Conservation (phyloP, 2,797 vertebrate species). For the Clarias laeviceps region DNA sequence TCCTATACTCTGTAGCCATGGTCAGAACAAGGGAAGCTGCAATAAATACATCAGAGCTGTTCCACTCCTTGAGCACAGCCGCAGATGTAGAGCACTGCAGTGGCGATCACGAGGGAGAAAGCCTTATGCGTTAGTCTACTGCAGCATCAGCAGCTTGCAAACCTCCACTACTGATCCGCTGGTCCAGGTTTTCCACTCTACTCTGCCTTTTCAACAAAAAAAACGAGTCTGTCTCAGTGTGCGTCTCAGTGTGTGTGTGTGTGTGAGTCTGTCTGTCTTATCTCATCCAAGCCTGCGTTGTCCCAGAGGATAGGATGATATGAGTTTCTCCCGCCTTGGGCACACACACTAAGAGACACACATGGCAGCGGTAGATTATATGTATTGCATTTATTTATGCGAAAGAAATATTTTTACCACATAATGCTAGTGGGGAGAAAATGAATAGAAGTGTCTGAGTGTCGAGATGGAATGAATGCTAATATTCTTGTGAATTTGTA, state of each 20-base stretch:
- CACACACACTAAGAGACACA: constrained; percentile 13
- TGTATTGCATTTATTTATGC: constrained; percentile 32
- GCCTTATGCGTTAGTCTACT: constrained; percentile 12
- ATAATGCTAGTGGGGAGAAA: constrained; percentile 2
- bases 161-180: constrained; percentile 6
- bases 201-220: background rate
- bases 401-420: constrained; percentile 20
- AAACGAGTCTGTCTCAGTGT: no score
- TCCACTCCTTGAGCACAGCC: background rate
- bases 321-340: constrained; percentile 14
- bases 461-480: background rate
- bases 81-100: constrained; percentile 31
- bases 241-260: background rate
- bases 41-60: constrained; percentile 23
- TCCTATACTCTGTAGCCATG: background rate
- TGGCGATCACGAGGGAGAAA: constrained; percentile 13
- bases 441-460: constrained; percentile 10
- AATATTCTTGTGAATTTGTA: background rate
- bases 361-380: constrained; percentile 21
- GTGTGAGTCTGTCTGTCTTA: constrained; percentile 4
- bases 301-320: constrained; percentile 38
- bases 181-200: background rate
- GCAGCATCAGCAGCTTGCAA: constrained; percentile 33
- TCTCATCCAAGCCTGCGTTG: background rate
- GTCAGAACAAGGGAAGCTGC: constrained; percentile 11